Conservation (phyloP, 2,113 vertebrate genomes). For the Dicrurus megarhynchus region DNA sequence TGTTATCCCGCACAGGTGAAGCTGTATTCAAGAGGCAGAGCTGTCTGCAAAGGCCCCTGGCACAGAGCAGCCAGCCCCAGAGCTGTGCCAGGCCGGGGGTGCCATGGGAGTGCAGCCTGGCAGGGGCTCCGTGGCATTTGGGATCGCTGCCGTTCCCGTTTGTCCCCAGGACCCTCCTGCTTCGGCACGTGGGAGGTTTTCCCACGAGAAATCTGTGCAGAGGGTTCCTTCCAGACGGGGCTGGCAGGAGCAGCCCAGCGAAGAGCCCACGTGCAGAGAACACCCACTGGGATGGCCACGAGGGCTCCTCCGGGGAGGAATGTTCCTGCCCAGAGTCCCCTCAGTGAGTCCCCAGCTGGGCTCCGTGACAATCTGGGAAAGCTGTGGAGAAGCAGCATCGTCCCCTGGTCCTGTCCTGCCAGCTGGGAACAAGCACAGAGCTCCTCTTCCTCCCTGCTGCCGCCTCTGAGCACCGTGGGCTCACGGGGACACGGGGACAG, state of each 20-base stretch:
- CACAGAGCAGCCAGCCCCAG: neutral
- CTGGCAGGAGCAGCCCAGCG: neutral
- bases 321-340: neutral
- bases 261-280: neutral
- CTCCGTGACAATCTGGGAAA: neutral
- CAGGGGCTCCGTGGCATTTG: neutral
- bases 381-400: neutral
- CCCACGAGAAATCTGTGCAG: neutral
- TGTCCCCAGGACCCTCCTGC: neutral
- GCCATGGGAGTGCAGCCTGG: neutral
- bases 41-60: neutral
- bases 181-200: neutral
- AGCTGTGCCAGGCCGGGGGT: neutral
- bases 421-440: neutral
- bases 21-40: neutral
- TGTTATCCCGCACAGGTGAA: neutral
- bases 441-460: neutral
- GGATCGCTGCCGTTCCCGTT: rapidly evolving
- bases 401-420: neutral
- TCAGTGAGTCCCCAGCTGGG: neutral
- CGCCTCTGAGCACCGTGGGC: neutral
- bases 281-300: rapidly evolving
- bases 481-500: neutral
- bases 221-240: neutral
- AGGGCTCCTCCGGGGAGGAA: neutral